A percentile compares a stretch with the other conserved stretches of the same genome.
Evolutionary conservation across 1,140 invertebrate genomes (phyloP).

Genomic region (Homarus americanus): DNA sequence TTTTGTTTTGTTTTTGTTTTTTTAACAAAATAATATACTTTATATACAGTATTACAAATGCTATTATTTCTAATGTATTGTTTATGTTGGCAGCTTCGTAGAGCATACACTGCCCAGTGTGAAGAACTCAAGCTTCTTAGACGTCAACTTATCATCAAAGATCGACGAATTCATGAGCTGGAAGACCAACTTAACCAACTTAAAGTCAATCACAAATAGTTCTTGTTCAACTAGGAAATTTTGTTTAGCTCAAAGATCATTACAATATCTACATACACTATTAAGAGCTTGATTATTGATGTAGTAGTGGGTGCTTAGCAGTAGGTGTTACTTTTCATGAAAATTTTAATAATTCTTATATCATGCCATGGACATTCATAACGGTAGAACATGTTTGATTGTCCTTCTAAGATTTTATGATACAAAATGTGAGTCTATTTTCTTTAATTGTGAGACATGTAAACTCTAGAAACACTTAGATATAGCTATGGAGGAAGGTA

Average conservation of each 20-base stretch:
- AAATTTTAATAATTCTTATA: neutral
- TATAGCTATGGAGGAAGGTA: neutral
- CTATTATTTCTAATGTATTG: neutral
- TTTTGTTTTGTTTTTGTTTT: neutral
- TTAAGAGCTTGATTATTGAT: neutral
- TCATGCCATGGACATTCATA: neutral
- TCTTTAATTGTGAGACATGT: neutral
- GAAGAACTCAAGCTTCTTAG: constrained; percentile 63
- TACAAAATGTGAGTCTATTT: neutral
- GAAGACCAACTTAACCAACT: constrained; percentile 61
- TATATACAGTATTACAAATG: neutral
- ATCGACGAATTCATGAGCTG: constrained; percentile 60
- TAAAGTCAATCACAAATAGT: constrained; percentile 44
- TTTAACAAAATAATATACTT: neutral
- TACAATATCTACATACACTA: neutral
- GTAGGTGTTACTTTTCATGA: neutral
- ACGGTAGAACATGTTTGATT: neutral
- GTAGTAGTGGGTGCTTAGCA: neutral
- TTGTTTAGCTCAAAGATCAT: constrained; percentile 5
- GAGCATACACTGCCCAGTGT: constrained; percentile 66
- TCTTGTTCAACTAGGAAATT: neutral
- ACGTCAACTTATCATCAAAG: constrained; percentile 59
- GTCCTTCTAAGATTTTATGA: neutral
- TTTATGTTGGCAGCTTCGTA: constrained; percentile 26
- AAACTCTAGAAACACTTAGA: neutral